Conservation (phyloP, 2,113 vertebrate species). For the Euleptes europaea region DNA sequence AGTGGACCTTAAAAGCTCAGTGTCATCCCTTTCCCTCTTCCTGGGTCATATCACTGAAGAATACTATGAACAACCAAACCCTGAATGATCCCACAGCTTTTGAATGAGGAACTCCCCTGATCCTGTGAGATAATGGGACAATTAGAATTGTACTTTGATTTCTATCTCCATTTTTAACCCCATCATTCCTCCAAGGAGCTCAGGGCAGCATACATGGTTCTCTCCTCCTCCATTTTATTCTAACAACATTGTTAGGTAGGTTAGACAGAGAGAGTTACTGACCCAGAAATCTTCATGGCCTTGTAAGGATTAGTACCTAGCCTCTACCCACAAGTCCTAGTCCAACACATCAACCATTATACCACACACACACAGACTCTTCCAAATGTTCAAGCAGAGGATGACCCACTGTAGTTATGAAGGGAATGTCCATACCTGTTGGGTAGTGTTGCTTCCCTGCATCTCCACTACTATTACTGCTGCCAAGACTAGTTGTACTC, state of each 20-base stretch:
- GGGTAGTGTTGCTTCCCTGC: slow-evolving; percentile 73
- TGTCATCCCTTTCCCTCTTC: background rate
- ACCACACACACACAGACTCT: no score
- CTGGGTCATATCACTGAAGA: background rate
- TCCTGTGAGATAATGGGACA: background rate
- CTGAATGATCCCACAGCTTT: background rate
- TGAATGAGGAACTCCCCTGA: background rate
- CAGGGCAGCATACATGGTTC: no score
- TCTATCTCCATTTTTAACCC: background rate
- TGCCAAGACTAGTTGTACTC: slow-evolving; percentile 92
- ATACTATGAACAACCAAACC: background rate
- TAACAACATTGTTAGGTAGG: no score
- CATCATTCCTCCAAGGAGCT: no score
- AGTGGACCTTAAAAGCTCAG: background rate
- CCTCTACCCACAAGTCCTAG: no score
- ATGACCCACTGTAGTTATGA: background rate
- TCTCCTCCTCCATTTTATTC: no score
- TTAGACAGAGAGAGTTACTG: no score
- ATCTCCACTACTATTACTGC: slow-evolving; percentile 87
- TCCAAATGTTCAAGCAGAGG: no score
- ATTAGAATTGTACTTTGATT: background rate
- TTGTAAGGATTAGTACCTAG: no score
- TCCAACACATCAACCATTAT: no score
- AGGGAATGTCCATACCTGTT: slow-evolving; percentile 60
- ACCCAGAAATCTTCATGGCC: no score